Percentiles rank a stretch among this genome's conserved stretches.
Conservation (phyloP, 2,888 invertebrate genomes). For the Apamea epomidion region DNA sequence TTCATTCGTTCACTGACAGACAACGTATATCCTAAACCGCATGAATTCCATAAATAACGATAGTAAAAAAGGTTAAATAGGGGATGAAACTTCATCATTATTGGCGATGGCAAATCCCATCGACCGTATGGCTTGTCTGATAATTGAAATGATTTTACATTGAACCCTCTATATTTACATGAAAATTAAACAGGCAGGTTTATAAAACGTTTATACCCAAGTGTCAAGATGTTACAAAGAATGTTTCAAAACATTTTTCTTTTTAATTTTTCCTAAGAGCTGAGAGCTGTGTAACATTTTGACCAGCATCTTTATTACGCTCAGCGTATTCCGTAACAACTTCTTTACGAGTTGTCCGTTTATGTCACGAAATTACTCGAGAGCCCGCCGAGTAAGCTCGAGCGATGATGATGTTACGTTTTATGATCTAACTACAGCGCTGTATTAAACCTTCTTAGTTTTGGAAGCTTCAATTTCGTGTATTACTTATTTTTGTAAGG, state of each 20-base stretch:
- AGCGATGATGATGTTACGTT: constrained; percentile 53
- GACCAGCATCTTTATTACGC: constrained; percentile 59
- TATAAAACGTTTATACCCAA: constrained; percentile 16
- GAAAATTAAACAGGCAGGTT: not conserved
- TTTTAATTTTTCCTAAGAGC: constrained; percentile 43
- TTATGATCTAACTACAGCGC: constrained; percentile 50
- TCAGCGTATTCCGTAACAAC: constrained; percentile 47
- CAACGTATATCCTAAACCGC: too few species aligned
- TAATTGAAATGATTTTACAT: not conserved
- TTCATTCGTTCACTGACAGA: too few species aligned
- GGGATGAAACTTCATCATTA: too few species aligned
- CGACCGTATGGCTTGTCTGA: not conserved
- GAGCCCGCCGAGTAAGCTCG: constrained; percentile 39
- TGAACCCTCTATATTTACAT: too few species aligned
- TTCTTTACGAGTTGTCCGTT: constrained; percentile 64
- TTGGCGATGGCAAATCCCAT: too few species aligned
- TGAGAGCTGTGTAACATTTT: constrained; percentile 44
- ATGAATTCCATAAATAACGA: too few species aligned
- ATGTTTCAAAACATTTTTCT: constrained; percentile 19
- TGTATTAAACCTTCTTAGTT: constrained; percentile 40
- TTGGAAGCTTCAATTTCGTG: constrained; percentile 25
- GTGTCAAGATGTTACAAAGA: not conserved
- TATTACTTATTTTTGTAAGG: constrained; percentile 6
- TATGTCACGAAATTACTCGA: constrained; percentile 60
- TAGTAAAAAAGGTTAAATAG: too few species aligned